Base-by-base conservation (phyloP, 2,113 vertebrate genomes). In the Phylloscopus whistleri region DNA sequence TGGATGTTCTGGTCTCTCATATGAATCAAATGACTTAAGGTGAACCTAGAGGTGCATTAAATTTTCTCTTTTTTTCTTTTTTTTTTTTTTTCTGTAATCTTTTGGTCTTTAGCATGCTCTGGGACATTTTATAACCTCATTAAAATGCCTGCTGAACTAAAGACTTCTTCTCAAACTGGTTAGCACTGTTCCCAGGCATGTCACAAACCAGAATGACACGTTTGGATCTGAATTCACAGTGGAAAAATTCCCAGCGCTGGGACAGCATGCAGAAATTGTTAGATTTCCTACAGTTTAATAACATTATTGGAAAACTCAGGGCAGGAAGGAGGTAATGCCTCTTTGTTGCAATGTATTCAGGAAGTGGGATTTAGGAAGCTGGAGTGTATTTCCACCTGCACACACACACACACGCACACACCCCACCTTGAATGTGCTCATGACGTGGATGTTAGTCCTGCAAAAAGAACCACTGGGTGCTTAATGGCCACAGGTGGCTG, bases 141-240 rank as follows among this genome's bases (percentile, higher is more conserved):
- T 79, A 88, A 93, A 91, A 84, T 41, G 39, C 51, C 72, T 75
- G 49, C 31, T 60, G 69, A 51, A 80, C 43, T 73, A 39, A 62
- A 68, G 67, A 83, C 62, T 74, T 75, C 70, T 85, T 84, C 74
- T 93, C 75, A 33, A 72, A 21, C 63, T 44, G n/a, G 51, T 39
- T 62, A 80, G 11, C 0, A 0, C 44, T 8, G 1, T 84, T 93
- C 79, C 68, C 79, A 88, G 73, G 64, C 79, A 81, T 72, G 92
- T 94, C 55, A 84, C 64, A 60, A 63, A 52, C 56, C n/a, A 33
- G 72, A 90, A 90, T 9, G 11, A 81, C 64, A 82, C 0, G 0
- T 84, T 89, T 53, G 53, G 73, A 78, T 75, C 53, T 69, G 41
- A 92, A 92, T 81, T 67, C 83, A 84, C 82, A 78, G 68, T 20